Base-by-base conservation (phyloP, 2,113 vertebrate genomes). In the Eclectus roratus region DNA sequence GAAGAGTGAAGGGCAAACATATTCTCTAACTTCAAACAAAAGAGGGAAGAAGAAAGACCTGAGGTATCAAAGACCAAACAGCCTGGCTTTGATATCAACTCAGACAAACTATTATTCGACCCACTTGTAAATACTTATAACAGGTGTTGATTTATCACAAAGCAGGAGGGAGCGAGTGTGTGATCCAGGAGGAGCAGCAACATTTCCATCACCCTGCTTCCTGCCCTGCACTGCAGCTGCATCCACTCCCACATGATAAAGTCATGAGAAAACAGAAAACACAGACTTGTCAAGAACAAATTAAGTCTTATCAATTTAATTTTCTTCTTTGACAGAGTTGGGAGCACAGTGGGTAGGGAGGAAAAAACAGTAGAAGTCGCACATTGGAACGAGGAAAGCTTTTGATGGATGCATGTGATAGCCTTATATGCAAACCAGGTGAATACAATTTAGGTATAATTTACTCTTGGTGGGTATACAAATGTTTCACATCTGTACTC, bases 201-300 rank as follows among this genome's bases (percentile, higher is more conserved):
- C 6, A 1, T 64, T 92, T 74, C 84, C 86, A 84, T 65, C 61
- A 80, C 69, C 43, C 44, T 53, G 60, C 77, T 78, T 46, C 50
- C 73, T 0, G 0, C 73, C 56, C 52, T 3, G 2, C 27, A 8
- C 60, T 61, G 77, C 77, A 85, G 81, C 86, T 94, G 84, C 63
- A 61, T 79, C 80, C 85, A 71, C 78, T 94, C 84, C 70, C 81
- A 87, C 70, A 37, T 20, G 33, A 79, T 72, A 89, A 74, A 91
- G 91, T 50, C 65, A 85, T 76, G 89, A 96, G 91, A 96, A 97
- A 95, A 86, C 55, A 93, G 77, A 96, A 94, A 91, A 92, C 52
- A 93, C 56, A 91, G 47, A 89, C 91, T 93, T 92, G 93, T 96
- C 86, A 96, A 92, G 91, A 92, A 92, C 65, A 91, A 94, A 96